Evolutionary conservation across 2,797 vertebrate species (phyloP), one percentile per base, ranked within the genome.

Genomic region (Sebastes cheni): DNA sequence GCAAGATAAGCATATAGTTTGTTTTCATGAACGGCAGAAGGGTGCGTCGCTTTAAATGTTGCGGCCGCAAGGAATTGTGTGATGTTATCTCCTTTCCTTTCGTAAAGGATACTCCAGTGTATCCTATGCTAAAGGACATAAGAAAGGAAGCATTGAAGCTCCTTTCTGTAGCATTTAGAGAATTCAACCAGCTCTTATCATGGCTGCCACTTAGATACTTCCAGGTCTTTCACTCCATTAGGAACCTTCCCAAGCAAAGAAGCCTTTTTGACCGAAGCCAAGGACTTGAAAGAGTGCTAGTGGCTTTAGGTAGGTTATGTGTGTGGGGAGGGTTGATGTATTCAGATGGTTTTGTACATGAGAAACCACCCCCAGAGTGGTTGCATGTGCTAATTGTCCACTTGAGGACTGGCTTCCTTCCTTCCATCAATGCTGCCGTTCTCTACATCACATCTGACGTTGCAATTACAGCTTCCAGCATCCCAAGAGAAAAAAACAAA

Each of bases 391-490:
- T 85, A 80, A 87, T 90, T 6, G 4, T 75, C 77, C 78, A 85
- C 86, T 88, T 73, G 65, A 89, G 59, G 73, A 30, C 62, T 56
- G 56, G 34, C 85, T 88, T 91, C 87, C 89, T 86, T 84, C 79
- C 76, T 80, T 30, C 55, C 61, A 67, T 84, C 72, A 71, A 22
- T 62, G 58, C 62, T 42, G 50, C 27, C 5, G 3, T 14, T 71
- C 72, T 82, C 69, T 73, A 67, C 50, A 77, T 80, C 74, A 79
- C 59, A 77, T 84, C 70, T 78, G 68, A 86, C 7, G 10, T 76
- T 76, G 64, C 82, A 91, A 90, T 86, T 84, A 88, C 75, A 75
- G 54, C 76, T 74, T 73, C 73, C 75, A 69, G 64, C 79, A 84
- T 64, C 72, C 39, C 7, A 25, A 39, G 32, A 4, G 8, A 7